Conservation (phyloP, 2,888 invertebrate genomes). For the Parnassius mnemosyne region DNA sequence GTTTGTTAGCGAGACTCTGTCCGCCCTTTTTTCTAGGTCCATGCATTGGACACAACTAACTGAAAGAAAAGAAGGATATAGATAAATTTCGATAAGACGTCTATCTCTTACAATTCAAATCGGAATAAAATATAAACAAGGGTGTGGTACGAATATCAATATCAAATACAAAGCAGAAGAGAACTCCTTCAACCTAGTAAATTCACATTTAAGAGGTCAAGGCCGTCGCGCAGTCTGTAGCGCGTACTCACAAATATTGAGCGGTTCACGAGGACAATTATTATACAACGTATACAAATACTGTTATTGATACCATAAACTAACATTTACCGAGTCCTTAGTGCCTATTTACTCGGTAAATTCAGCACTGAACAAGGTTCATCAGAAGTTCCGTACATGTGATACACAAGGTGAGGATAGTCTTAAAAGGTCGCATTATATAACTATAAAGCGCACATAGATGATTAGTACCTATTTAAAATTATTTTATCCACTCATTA, state of each 20-base stretch:
- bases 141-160: no score
- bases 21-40: no score
- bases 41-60: no score
- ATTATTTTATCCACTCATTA: slow-evolving; percentile 14
- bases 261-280: not conserved
- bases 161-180: no score
- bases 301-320: not conserved
- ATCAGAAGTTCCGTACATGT: slow-evolving; percentile 13
- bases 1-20: no score
- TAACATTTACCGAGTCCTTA: slow-evolving; percentile 17
- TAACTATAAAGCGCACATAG: not conserved
- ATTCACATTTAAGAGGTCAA: not conserved
- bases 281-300: slow-evolving; percentile 7
- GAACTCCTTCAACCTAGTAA: not conserved
- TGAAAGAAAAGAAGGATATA: no score
- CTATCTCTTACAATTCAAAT: no score
- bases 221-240: not conserved
- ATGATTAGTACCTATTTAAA: slow-evolving; percentile 1
- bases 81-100: no score
- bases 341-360: slow-evolving; percentile 21
- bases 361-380: slow-evolving; percentile 18
- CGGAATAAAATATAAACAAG: no score
- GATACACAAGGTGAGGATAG: slow-evolving; percentile 24
- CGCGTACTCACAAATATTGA: slow-evolving; percentile 5
- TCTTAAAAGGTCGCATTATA: slow-evolving; percentile 13